Conservation (phyloP, 2,113 vertebrate genomes). For the Brevimyrus niger region DNA sequence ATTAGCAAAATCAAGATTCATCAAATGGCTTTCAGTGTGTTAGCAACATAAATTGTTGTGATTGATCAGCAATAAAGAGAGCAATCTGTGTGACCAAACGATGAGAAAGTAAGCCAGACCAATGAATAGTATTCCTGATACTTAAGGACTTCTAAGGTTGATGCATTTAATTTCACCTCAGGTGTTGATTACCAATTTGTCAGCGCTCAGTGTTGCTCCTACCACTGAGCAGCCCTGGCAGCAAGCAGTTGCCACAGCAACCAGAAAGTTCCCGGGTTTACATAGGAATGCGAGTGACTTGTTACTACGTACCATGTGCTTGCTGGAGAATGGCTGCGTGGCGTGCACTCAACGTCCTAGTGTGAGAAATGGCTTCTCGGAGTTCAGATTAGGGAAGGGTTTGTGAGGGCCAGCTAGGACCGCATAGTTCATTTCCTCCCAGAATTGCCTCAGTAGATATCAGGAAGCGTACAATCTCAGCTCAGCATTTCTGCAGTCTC, state of each 20-base stretch:
- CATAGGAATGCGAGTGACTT: background rate
- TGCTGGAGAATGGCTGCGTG: background rate
- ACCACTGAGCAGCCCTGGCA: background rate
- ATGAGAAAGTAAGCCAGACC: background rate
- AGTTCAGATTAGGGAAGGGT: background rate
- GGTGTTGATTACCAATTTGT: background rate
- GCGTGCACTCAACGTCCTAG: background rate
- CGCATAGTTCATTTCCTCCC: background rate
- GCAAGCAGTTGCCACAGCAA: background rate
- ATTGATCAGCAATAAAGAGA: background rate
- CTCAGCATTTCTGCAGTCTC: background rate
- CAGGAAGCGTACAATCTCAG: background rate
- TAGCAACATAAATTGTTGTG: background rate
- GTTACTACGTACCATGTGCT: background rate
- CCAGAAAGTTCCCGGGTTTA: background rate
- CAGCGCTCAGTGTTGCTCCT: background rate
- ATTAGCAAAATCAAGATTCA: background rate
- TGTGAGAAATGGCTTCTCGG: background rate
- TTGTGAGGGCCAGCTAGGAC: background rate
- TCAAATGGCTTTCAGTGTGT: background rate
- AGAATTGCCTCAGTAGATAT: background rate
- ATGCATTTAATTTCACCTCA: background rate
- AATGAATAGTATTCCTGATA: background rate
- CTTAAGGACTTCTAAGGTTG: background rate
- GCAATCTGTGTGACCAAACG: background rate